phyloP scores from a whole-genome alignment of 2,113 vertebrate genomes.

The Chunga burmeisteri region DNA sequence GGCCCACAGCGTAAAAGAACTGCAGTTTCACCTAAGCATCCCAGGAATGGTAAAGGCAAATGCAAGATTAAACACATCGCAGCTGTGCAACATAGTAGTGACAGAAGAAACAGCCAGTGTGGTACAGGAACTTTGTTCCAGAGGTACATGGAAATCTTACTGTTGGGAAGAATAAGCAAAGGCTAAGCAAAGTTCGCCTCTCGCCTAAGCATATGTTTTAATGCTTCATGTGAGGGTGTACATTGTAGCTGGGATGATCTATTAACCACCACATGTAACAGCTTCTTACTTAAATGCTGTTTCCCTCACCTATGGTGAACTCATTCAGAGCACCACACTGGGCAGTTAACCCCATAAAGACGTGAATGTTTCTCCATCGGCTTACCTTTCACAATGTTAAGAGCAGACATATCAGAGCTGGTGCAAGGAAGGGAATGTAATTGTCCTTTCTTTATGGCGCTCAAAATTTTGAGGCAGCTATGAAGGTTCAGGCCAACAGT shows the following conservation, averaged over 20 bases:
- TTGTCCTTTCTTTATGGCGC: not conserved
- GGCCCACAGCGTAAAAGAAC: not conserved
- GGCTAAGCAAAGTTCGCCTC: not conserved
- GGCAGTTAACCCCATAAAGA: not conserved
- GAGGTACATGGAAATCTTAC: not conserved
- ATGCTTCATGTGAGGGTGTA: not conserved
- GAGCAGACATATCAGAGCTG: not conserved
- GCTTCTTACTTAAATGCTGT: not conserved
- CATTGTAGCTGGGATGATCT: not conserved
- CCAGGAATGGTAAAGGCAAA: not conserved
- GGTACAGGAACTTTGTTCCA: not conserved
- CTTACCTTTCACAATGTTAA: not conserved
- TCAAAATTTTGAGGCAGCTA: not conserved
- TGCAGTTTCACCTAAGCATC: not conserved
- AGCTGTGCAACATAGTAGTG: not conserved
- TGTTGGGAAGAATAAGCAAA: not conserved
- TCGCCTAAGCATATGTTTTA: not conserved
- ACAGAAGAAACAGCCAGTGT: not conserved
- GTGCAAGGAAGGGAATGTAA: not conserved
- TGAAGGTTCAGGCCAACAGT: not conserved
- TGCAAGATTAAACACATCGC: not conserved
- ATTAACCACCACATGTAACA: accelerated
- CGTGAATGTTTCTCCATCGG: not conserved
- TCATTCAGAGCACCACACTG: not conserved
- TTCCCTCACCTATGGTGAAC: not conserved